A percentile compares a stretch with the other conserved stretches of the same genome.
These are phyloP conservation scores for Anthopleura xanthogrammica DNA, from an alignment of 92 coral and sea anemone species.

Conservation along the genomic window DNA sequence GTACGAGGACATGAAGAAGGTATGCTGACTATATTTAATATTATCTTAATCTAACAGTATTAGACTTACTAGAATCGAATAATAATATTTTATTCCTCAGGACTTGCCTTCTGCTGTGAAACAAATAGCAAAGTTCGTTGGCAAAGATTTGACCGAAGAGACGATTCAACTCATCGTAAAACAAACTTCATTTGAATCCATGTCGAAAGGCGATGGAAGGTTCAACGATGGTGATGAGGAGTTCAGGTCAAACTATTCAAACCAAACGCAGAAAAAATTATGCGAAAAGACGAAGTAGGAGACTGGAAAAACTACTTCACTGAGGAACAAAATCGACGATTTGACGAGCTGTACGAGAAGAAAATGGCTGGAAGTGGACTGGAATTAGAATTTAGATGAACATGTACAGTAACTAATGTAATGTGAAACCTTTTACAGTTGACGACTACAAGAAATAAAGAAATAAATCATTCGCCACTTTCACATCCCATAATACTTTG, in stretches of 20 bases:
- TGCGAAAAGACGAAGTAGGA: no score
- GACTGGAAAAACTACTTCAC: no score
- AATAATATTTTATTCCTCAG: background rate
- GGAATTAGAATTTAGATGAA: background rate
- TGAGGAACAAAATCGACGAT: background rate
- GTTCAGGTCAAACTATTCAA: background rate
- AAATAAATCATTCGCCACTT: no score
- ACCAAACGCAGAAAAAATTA: no score
- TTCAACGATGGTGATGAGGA: background rate
- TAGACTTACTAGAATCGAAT: no score
- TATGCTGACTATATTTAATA: background rate
- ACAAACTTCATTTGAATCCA: background rate
- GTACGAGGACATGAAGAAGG: conserved; percentile 10
- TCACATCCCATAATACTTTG: no score
- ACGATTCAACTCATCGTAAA: conserved; percentile 1
- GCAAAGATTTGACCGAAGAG: background rate
- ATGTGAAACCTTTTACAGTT: no score
- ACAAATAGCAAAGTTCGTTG: conserved; percentile 11
- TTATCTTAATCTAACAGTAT: background rate
- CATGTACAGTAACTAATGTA: no score
- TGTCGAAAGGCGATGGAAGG: conserved; percentile 10
- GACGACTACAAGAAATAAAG: no score
- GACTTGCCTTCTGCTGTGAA: conserved; percentile 5
- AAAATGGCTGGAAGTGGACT: conserved; percentile 40
- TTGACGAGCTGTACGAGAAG: background rate